Conservation (phyloP, 2,113 vertebrate genomes). For the Scartelaos histophorus region DNA sequence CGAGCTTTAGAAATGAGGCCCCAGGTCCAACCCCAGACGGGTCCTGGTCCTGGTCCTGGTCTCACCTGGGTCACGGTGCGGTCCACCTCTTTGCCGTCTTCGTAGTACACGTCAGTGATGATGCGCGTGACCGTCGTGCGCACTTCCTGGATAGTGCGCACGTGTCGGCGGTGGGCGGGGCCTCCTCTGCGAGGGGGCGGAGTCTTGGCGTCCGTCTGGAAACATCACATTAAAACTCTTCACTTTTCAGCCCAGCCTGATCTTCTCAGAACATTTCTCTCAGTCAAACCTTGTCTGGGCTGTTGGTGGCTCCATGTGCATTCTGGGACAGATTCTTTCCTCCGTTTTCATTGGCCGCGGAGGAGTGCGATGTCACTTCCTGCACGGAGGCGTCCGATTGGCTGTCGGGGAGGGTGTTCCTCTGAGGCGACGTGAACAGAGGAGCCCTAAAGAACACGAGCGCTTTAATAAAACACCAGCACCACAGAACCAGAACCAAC, state of each 20-base stretch:
- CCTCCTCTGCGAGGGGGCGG: constrained; percentile 76
- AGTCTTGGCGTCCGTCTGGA: constrained; percentile 10
- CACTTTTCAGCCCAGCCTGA: background rate
- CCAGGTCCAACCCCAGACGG: no score
- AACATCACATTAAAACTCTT: background rate
- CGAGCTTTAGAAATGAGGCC: no score
- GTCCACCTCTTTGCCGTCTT: constrained; percentile 91
- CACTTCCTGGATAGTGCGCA: constrained; percentile 91
- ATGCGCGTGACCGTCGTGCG: constrained; percentile 89
- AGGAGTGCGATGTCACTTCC: constrained; percentile 19
- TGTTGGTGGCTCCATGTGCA: background rate
- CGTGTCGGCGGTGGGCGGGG: constrained; percentile 81
- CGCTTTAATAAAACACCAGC: background rate
- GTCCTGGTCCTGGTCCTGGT: background rate
- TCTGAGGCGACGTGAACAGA: constrained; percentile 69
- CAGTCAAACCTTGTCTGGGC: constrained; percentile 67
- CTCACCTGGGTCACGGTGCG: constrained; percentile 89
- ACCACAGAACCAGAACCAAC: background rate
- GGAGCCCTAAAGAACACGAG: constrained; percentile 69
- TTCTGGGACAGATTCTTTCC: background rate
- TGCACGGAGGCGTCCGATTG: constrained; percentile 45
- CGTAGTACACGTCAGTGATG: constrained; percentile 93
- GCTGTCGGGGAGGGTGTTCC: constrained; percentile 56
- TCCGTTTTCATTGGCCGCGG: background rate
- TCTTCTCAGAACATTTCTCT: no score